Conservation (phyloP, 1,140 invertebrate genomes). For the Neoseiulus cucumeris region DNA sequence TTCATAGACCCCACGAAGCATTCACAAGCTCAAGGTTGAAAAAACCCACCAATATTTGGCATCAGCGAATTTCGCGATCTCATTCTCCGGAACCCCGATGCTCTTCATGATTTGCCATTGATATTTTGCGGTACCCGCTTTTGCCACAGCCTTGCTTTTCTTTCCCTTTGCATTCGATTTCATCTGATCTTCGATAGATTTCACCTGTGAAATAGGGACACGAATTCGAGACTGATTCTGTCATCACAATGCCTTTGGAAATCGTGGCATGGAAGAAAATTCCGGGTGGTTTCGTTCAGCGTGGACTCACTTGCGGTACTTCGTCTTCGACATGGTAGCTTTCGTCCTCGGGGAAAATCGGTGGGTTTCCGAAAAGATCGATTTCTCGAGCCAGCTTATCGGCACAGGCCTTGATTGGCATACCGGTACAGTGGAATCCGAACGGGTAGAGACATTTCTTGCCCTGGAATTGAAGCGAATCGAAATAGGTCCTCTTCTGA, state of each 20-base stretch:
- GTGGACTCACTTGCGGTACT: slow-evolving; percentile 11
- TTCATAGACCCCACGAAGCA: too few species aligned
- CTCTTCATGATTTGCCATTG: slow-evolving; percentile 99
- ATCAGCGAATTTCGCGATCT: slow-evolving; percentile 83
- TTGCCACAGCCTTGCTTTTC: slow-evolving; percentile 85
- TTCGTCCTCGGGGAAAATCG: slow-evolving; percentile 53
- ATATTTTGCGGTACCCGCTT: slow-evolving; percentile 66
- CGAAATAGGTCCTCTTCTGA: too few species aligned
- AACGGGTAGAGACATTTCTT: slow-evolving; percentile 88
- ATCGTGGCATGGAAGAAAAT: background rate
- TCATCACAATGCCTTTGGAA: slow-evolving; percentile 7
- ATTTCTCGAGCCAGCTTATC: slow-evolving; percentile 93
- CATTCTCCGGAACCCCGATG: slow-evolving; percentile 65
- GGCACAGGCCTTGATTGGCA: slow-evolving; percentile 90
- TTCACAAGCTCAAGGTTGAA: background rate
- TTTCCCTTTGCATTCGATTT: slow-evolving; percentile 1
- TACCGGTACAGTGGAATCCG: slow-evolving; percentile 95
- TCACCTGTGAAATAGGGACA: background rate
- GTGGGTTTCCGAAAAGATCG: slow-evolving; percentile 74
- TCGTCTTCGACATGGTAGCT: slow-evolving; percentile 27
- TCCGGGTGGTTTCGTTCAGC: slow-evolving; percentile 30
- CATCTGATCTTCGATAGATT: background rate
- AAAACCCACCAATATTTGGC: slow-evolving; percentile 51
- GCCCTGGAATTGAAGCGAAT: slow-evolving; percentile 31
- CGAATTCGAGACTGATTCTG: background rate